Base-by-base conservation (phyloP, 2,888 invertebrate species). In the Autographa gamma region DNA sequence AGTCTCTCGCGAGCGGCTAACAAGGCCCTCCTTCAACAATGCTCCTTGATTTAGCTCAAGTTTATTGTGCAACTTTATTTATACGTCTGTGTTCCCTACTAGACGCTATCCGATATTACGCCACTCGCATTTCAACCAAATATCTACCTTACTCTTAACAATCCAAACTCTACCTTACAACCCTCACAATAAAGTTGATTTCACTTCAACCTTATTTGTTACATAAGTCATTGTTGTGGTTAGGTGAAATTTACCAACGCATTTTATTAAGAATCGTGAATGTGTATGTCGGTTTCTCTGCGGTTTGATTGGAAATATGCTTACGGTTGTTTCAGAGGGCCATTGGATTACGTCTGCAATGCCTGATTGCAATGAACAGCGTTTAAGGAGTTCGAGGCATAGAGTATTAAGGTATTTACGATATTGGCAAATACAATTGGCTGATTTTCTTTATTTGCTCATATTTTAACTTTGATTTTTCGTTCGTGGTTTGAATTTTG, bases 31-130 rank as follows among this genome's bases (percentile, higher is more conserved):
- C 90, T 89, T 92, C 92, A 89, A 95, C 95, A 95, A 95, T 94
- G 89, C 94, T 92, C 87, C 93, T 94, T 95, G 95, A 95, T 95
- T 95, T 94, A 93, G 90, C 90, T 89, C 90, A 91, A 93, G 89
- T 93, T 92, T 93, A 94, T 94, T 94, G 93, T 95, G 92, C 93
- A 94, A 89, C 89, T 92, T 93, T 95, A 95, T 95, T 94, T 95
- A 94, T 94, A 94, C 91, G 88, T 88, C 86, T 89, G 86, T 90
- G 89, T 91, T 89, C 91, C 90, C 87, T 88, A 85, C 87, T 88
- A 91, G 89, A 91, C 87, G 89, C 88, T 86, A 90, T 89, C 88
- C 89, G 86, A 91, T 88, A 90, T 89, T 89, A 86, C 79, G 78
- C 72, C 71, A 69, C 76, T 60, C 64, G 73, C 62, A 82, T 83